A percentile compares a stretch with the other conserved stretches of the same genome.
Conservation (phyloP, 2,888 invertebrate species). For the Meandrusa payeni region DNA sequence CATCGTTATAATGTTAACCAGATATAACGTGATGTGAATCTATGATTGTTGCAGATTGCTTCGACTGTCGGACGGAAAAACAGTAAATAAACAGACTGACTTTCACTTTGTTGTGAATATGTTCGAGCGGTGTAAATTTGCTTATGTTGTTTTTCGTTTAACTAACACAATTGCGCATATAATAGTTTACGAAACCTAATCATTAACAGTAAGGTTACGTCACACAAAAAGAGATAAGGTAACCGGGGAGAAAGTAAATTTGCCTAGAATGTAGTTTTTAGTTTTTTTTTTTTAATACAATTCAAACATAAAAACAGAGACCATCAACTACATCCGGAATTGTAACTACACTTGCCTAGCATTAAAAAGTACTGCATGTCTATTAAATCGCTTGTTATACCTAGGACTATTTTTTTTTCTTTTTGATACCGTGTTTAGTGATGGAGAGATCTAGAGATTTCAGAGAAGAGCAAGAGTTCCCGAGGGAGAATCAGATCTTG, state of each 20-base stretch:
- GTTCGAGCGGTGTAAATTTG: constrained; percentile 1
- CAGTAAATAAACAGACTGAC: constrained; percentile 11
- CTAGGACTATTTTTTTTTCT: too few species aligned
- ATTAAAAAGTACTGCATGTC: too few species aligned
- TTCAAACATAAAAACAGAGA: too few species aligned
- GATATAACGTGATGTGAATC: constrained; percentile 8
- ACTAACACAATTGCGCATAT: background rate
- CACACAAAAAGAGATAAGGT: background rate
- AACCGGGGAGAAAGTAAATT: constrained; percentile 3
- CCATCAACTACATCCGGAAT: too few species aligned
- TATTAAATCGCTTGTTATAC: too few species aligned
- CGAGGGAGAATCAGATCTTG: too few species aligned
- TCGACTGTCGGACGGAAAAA: constrained; percentile 16
- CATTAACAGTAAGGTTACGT: background rate
- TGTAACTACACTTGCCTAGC: too few species aligned
- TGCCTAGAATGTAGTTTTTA: too few species aligned
- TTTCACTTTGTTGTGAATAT: constrained; percentile 7
- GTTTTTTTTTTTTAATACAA: too few species aligned
- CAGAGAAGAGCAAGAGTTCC: too few species aligned
- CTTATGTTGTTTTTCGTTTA: constrained; percentile 2
- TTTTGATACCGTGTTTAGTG: too few species aligned
- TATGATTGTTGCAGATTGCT: constrained; percentile 2
- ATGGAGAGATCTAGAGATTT: too few species aligned
- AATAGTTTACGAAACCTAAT: constrained; percentile 1
- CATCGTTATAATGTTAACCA: background rate